Evolutionary conservation across 2,113 vertebrate genomes (phyloP).

Genomic region (Maccullochella peelii): DNA sequence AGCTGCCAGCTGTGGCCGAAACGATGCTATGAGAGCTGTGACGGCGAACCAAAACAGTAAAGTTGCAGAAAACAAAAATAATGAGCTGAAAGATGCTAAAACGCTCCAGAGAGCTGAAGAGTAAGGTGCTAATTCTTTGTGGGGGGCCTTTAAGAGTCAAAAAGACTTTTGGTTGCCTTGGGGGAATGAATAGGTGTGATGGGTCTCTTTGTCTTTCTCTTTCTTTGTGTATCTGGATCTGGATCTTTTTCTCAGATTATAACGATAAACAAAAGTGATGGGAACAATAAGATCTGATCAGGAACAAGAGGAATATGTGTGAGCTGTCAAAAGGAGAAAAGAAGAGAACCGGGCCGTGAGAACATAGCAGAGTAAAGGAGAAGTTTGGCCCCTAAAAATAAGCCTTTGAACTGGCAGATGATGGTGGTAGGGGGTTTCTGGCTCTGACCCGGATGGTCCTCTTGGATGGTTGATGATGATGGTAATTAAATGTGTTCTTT

Average conservation of each 20-base stretch:
- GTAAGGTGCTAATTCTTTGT: background rate
- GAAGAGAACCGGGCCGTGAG: constrained; percentile 78
- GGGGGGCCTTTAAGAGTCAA: background rate
- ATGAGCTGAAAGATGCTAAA: background rate
- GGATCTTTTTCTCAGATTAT: background rate
- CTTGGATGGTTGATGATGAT: constrained; percentile 77
- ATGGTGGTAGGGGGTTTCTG: constrained; percentile 72
- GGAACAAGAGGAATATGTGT: constrained; percentile 11
- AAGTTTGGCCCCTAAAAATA: constrained; percentile 84
- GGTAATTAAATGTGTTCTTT: constrained; percentile 90
- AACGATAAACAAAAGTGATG: background rate
- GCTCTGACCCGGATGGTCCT: constrained; percentile 83
- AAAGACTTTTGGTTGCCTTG: background rate
- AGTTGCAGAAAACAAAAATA: background rate
- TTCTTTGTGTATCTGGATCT: background rate
- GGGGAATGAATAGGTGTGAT: background rate
- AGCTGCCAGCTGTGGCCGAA: too few relatives aligned
- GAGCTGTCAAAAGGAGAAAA: background rate
- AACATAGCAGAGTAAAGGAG: constrained; percentile 48
- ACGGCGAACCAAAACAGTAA: too few relatives aligned
- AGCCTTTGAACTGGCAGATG: constrained; percentile 82
- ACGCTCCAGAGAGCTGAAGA: background rate
- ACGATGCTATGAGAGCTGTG: too few relatives aligned
- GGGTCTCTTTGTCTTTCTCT: background rate
- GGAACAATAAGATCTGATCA: constrained; percentile 1